phyloP scores from a whole-genome alignment of 2,888 invertebrate genomes.

The Pristionchus japonicus region DNA sequence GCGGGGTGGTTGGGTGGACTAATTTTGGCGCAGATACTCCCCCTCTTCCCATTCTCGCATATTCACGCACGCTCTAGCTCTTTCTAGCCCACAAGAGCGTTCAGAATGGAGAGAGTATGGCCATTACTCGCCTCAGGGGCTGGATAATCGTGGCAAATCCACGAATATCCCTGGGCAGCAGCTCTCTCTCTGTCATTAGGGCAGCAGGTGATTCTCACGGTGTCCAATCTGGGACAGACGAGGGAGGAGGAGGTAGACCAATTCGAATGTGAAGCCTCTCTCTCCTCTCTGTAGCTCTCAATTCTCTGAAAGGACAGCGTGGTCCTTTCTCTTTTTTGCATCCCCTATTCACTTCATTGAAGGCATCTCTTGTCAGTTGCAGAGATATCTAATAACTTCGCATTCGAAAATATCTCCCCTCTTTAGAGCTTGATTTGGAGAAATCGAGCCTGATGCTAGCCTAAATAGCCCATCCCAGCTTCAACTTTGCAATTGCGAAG shows the following conservation, averaged over 20 bases:
- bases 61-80: no score
- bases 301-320: no score
- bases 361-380: neutral
- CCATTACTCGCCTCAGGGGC: no score
- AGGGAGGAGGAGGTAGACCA: neutral
- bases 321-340: no score
- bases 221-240: neutral
- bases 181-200: slow-evolving; percentile 18
- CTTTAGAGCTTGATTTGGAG: no score
- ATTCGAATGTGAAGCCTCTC: neutral
- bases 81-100: no score
- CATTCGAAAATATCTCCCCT: no score
- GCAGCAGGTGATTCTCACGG: slow-evolving; percentile 13
- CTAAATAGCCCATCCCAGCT: neutral
- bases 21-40: slow-evolving; percentile 6
- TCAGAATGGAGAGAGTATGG: no score
- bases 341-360: neutral
- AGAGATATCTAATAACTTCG: neutral
- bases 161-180: neutral
- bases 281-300: no score
- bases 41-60: no score
- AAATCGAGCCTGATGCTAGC: no score
- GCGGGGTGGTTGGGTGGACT: neutral
- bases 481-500: neutral
- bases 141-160: slow-evolving; percentile 37